These are phyloP conservation scores for Nannoperca australis DNA, from an alignment of 2,797 vertebrate genomes.

Conservation along the genomic window DNA sequence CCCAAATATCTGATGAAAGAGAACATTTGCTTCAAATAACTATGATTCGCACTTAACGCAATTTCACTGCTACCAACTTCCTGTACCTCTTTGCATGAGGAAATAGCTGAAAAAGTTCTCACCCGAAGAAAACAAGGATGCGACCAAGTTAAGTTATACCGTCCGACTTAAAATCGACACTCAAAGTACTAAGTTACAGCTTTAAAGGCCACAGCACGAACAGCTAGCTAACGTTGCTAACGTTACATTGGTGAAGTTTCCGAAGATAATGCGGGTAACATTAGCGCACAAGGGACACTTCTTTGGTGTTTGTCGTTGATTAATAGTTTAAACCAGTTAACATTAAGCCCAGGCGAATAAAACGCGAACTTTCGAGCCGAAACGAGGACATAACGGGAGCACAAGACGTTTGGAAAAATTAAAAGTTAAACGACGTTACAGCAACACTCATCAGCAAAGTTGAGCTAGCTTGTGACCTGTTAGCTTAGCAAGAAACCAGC, in stretches of 20 bases:
- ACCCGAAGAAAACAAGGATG: slow-evolving; percentile 36
- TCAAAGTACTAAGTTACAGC: slow-evolving; percentile 5
- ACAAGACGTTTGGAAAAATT: slow-evolving; percentile 22
- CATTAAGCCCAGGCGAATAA: not conserved
- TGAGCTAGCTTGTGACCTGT: slow-evolving; percentile 74
- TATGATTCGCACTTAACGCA: slow-evolving; percentile 5
- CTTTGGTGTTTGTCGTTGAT: not conserved
- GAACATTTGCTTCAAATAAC: slow-evolving; percentile 39
- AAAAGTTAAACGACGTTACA: slow-evolving; percentile 22
- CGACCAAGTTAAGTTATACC: not conserved
- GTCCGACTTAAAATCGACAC: slow-evolving; percentile 14
- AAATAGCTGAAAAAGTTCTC: slow-evolving; percentile 48
- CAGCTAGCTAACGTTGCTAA: slow-evolving; percentile 9
- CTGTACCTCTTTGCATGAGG: slow-evolving; percentile 47
- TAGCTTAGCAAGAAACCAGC: slow-evolving; percentile 52
- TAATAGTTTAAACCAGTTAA: not conserved
- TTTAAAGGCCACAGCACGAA: slow-evolving; percentile 15
- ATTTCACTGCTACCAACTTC: slow-evolving; percentile 33
- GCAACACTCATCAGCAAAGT: slow-evolving; percentile 48
- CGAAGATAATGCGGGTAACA: not conserved
- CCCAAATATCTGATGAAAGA: slow-evolving; percentile 29
- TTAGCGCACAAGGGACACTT: not conserved
- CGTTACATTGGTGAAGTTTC: slow-evolving; percentile 3
- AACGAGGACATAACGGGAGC: slow-evolving; percentile 1
- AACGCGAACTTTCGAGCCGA: not conserved